A percentile compares a stretch with the other conserved stretches of the same genome.
These are phyloP conservation scores for Halichoeres trimaculatus DNA, from an alignment of 2,113 vertebrate species.

Conservation along the genomic window DNA sequence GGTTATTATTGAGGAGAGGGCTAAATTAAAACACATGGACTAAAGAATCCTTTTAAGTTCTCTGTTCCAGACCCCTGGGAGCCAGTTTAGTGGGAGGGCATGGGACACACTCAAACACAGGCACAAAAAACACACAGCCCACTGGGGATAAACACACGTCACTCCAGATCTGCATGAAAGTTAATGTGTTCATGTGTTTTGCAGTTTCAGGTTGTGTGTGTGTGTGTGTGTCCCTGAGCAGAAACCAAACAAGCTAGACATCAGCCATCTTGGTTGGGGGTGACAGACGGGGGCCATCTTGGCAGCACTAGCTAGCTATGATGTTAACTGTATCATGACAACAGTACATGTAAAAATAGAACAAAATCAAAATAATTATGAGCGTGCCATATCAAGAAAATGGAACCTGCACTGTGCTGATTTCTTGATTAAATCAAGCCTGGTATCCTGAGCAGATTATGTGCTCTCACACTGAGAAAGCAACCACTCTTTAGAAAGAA, in stretches of 20 bases:
- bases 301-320: conserved; percentile 21
- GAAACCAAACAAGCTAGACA: conserved; percentile 34
- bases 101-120: conserved; percentile 21
- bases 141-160: conserved; percentile 60
- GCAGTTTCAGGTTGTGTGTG: conserved; percentile 29
- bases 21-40: conserved; percentile 74
- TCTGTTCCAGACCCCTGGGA: conserved; percentile 53
- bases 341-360: neutral
- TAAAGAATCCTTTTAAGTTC: conserved; percentile 72
- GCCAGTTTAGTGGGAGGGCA: conserved; percentile 31
- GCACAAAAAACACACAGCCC: conserved; percentile 33
- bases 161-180: conserved; percentile 59
- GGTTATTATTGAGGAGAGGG: conserved; percentile 64
- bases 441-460: neutral
- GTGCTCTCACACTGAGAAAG: neutral
- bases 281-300: conserved; percentile 44
- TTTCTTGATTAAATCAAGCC: too few relatives aligned
- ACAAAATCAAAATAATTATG: neutral
- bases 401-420: neutral
- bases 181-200: conserved; percentile 59
- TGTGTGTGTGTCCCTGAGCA: conserved; percentile 42
- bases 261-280: conserved; percentile 54
- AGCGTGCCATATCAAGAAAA: neutral
- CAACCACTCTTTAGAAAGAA: neutral
- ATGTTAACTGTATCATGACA: neutral